Evolutionary conservation across 2,113 vertebrate species (phyloP), one percentile per base, ranked within the genome.

Genomic region (Ailurus styani): DNA sequence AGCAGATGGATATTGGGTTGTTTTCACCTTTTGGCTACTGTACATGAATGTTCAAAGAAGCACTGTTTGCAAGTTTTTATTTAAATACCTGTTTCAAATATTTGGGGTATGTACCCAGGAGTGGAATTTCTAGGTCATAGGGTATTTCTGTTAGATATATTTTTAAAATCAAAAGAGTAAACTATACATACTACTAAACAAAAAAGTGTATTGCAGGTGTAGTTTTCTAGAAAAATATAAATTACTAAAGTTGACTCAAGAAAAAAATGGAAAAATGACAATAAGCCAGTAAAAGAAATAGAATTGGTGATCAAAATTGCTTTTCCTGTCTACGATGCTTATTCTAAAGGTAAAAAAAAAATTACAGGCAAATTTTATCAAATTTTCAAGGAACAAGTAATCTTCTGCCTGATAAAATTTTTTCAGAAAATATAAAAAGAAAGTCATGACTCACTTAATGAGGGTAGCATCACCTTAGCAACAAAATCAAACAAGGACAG

Each of bases 401-500:
- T 72, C 31, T 93, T 93, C 37, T 55, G 66, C 72, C 45, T 88
- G 84, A 81, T 13, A 54, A 85, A 95, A 37, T 73, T 77, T 37
- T 84, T 79, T 66, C 52, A 82, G 37, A 91, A 91, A 97, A 82
- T 91, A 75, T 40, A 75, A 54, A 94, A 87, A 87, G 66, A 70
- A 86, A 85, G 70, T 37, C 37, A 72, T 81, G 70, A 95, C 79
- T 87, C 89, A 79, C 11, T 54, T 78, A 82, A 57, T 66, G 12
- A 45, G 21, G 45, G 31, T 57, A 79, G 85, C 40, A 95, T 68
- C 54, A 68, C 79, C 81, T 91, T 50, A 29, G 62, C 88, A 81
- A 88, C 50, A 96, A 94, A 94, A 82, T 62, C 81, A 96, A 96
- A 75, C 52, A 83, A 86, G 40, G 45, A 57, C 23, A 90, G 15